Percentiles rank a stretch among this genome's conserved stretches.
Evolutionary conservation across 2,888 invertebrate genomes (phyloP).

Genomic region (Cephus pulcher): DNA sequence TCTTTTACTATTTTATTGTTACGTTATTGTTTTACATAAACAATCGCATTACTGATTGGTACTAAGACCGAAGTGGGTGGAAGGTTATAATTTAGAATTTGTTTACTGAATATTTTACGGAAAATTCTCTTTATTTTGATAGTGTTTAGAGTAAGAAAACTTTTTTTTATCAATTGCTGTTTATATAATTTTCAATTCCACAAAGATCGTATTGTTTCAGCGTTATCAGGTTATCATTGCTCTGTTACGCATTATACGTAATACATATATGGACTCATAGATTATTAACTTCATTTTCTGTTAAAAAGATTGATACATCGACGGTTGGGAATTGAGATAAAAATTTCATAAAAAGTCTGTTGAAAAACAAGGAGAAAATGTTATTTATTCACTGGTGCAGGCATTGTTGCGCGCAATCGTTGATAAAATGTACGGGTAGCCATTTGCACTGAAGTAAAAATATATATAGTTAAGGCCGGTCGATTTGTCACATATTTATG

Average conservation of each 20-base stretch:
- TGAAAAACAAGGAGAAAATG: not conserved
- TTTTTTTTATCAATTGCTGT: not conserved
- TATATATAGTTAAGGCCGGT: not conserved
- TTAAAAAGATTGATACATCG: not conserved
- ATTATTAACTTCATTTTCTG: not conserved
- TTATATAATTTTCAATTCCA: not conserved
- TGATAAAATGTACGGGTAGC: not conserved
- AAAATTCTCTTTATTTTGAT: not conserved
- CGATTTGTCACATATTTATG: not conserved
- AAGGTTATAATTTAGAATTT: not conserved
- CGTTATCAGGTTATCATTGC: not conserved
- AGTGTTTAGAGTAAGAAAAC: not conserved
- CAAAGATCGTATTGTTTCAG: not conserved
- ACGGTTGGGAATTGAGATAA: not conserved
- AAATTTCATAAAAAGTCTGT: not conserved
- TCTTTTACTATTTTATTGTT: not conserved
- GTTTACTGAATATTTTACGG: not conserved
- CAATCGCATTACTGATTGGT: not conserved
- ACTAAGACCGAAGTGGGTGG: not conserved
- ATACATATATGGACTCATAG: not conserved
- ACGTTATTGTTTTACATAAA: not conserved
- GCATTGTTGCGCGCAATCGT: not conserved
- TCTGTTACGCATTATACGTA: not conserved
- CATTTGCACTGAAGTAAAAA: not conserved
- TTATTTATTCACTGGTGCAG: not conserved